These are phyloP conservation scores for Drosophila novamexicana DNA, from an alignment of 1,140 invertebrate genomes.

Conservation along the genomic window DNA sequence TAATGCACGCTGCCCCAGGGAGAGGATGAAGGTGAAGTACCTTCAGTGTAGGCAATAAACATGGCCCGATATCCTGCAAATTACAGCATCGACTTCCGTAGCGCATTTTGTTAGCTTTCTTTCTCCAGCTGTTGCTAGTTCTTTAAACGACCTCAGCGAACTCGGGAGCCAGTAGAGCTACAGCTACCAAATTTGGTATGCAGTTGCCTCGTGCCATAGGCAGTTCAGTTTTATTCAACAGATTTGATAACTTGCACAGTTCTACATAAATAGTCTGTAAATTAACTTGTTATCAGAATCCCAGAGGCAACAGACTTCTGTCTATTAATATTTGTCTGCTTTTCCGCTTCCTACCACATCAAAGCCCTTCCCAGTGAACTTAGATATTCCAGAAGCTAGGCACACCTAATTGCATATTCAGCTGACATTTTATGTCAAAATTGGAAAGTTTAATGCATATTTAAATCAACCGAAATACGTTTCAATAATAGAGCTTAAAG, in stretches of 20 bases:
- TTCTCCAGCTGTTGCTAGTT: too few species aligned
- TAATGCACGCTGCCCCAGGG: background rate
- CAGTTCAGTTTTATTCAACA: too few species aligned
- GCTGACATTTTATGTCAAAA: background rate
- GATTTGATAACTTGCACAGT: too few species aligned
- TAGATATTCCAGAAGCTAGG: too few species aligned
- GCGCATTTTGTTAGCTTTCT: too few species aligned
- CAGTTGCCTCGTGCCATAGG: background rate
- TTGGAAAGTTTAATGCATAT: background rate
- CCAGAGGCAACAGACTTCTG: too few species aligned
- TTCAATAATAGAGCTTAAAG: background rate
- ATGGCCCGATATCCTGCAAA: background rate
- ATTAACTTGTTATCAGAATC: too few species aligned
- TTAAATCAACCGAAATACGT: background rate
- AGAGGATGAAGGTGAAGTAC: background rate
- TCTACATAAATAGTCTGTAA: too few species aligned
- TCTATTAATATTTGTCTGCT: too few species aligned
- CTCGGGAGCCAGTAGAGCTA: background rate
- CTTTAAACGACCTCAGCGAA: background rate
- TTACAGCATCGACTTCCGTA: background rate
- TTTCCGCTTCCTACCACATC: too few species aligned
- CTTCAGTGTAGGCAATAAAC: conserved; percentile 4
- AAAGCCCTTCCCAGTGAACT: too few species aligned
- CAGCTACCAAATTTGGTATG: background rate
- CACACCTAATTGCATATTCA: too few species aligned